phyloP scores from a whole-genome alignment of 1,140 invertebrate genomes.

The Heliconius eleuchia region DNA sequence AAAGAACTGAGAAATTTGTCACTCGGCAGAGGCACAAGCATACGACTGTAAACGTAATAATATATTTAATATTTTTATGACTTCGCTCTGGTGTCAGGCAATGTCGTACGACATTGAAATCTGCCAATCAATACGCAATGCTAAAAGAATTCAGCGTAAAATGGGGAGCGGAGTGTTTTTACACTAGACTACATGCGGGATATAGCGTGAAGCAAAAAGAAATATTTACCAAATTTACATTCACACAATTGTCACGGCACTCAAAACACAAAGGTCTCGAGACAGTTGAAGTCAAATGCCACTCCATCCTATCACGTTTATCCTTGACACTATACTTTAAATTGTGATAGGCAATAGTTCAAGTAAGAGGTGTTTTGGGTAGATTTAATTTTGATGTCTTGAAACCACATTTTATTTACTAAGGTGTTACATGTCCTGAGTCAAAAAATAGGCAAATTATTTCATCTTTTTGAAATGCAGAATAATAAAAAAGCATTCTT shows the following conservation, averaged over 20 bases:
- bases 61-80: too few relatives aligned
- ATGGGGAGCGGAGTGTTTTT: background rate
- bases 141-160: too few relatives aligned
- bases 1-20: too few relatives aligned
- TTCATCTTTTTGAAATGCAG: too few relatives aligned
- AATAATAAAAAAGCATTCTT: too few relatives aligned
- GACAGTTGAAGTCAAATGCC: background rate
- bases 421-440: background rate
- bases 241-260: background rate
- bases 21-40: too few relatives aligned
- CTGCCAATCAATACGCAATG: too few relatives aligned
- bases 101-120: too few relatives aligned
- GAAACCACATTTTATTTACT: background rate
- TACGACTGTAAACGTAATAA: too few relatives aligned
- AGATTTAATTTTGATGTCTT: background rate
- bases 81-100: too few relatives aligned
- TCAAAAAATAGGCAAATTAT: too few relatives aligned
- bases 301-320: conserved; percentile 12
- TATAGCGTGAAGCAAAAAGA: background rate
- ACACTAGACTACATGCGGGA: too few relatives aligned
- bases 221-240: background rate
- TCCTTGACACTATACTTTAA: background rate
- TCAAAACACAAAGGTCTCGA: background rate
- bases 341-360: background rate
- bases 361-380: background rate